Percentiles rank a stretch among this genome's conserved stretches.
phyloP scores from a whole-genome alignment of 2,888 invertebrate species.

The Autographa pulchrina region DNA sequence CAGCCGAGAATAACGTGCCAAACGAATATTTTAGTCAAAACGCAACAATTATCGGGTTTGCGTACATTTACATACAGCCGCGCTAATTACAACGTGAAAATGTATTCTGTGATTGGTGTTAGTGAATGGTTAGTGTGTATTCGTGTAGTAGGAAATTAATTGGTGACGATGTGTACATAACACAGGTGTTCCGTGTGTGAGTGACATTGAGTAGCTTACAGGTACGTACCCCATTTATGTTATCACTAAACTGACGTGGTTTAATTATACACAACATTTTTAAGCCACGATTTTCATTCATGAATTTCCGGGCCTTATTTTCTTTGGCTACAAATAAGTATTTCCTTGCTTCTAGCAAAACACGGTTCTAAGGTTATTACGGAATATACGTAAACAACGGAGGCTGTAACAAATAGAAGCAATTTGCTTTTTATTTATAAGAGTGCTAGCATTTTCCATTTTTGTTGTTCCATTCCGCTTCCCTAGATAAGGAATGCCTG shows the following conservation, averaged over 20 bases:
- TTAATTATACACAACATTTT: slow-evolving; percentile 15
- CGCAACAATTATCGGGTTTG: slow-evolving; percentile 48
- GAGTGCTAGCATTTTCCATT: neutral
- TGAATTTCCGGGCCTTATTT: neutral
- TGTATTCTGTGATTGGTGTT: slow-evolving; percentile 68
- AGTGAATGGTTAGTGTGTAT: slow-evolving; percentile 69
- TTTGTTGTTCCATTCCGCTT: slow-evolving; percentile 5
- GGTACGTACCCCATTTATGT: slow-evolving; percentile 54
- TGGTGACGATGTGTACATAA: slow-evolving; percentile 60
- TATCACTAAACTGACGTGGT: slow-evolving; percentile 3
- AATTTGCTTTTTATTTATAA: slow-evolving; percentile 6
- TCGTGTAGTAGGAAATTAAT: slow-evolving; percentile 62
- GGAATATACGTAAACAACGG: neutral
- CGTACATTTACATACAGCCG: slow-evolving; percentile 36
- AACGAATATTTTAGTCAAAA: slow-evolving; percentile 65
- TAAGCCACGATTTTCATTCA: slow-evolving; percentile 1
- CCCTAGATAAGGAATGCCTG: neutral
- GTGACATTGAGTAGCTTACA: slow-evolving; percentile 54
- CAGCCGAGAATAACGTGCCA: slow-evolving; percentile 65
- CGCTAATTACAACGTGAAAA: slow-evolving; percentile 54
- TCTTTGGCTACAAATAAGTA: neutral
- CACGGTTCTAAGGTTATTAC: slow-evolving; percentile 14
- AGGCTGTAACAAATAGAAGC: slow-evolving; percentile 8
- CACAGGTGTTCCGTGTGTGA: slow-evolving; percentile 54
- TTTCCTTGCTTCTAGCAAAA: neutral